phyloP scores from a whole-genome alignment of 2,888 invertebrate species.

The Rotaria sp. region DNA sequence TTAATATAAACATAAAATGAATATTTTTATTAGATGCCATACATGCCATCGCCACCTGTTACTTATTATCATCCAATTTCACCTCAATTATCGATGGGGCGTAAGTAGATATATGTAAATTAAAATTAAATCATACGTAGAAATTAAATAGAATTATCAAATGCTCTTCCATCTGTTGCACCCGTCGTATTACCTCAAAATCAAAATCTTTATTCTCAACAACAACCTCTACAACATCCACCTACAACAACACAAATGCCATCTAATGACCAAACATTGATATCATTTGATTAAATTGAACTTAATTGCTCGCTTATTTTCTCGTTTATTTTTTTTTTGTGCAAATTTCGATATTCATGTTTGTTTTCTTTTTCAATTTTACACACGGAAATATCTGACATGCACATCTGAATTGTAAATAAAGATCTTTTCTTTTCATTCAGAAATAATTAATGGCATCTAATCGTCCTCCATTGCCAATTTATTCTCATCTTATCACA shows the following conservation, averaged over 20 bases:
- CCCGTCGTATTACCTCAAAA: not conserved
- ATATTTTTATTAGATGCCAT: not conserved
- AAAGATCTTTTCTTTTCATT: not conserved
- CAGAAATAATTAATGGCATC: not conserved
- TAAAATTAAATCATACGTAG: not conserved
- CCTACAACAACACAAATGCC: not conserved
- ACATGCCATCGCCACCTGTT: not conserved
- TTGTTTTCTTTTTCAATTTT: not conserved
- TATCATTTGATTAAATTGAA: not conserved
- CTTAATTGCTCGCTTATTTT: no score
- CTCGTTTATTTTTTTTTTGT: not conserved
- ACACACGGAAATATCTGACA: not conserved
- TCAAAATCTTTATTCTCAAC: not conserved
- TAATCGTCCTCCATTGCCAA: slow-evolving; percentile 4
- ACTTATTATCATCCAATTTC: not conserved
- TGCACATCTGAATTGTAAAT: not conserved
- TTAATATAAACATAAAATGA: no score
- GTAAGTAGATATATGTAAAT: not conserved
- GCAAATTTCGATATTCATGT: not conserved
- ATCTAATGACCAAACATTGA: not conserved
- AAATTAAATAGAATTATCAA: not conserved
- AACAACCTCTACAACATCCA: not conserved
- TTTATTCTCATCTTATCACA: not conserved
- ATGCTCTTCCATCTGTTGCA: not conserved
- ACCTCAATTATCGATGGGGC: not conserved